These are phyloP conservation scores for Ephydatia muelleri DNA, from an alignment of 37 sponge, comb jelly and placozoan species.

Conservation along the genomic window DNA sequence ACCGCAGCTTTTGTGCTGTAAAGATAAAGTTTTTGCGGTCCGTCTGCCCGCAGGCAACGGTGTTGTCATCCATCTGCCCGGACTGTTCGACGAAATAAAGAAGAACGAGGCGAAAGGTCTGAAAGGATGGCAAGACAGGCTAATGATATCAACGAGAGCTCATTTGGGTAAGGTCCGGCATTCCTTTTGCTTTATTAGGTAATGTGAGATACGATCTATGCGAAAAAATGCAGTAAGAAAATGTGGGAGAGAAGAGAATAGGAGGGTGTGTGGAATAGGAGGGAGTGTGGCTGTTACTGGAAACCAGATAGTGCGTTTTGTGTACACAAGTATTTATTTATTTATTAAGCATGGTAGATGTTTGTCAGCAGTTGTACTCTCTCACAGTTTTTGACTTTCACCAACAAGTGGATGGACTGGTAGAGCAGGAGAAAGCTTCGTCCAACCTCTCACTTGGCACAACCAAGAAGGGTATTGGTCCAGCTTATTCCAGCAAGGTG, in stretches of 20 bases:
- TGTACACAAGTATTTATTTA: too few species aligned
- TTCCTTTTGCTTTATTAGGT: background rate
- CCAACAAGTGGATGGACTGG: conserved; percentile 81
- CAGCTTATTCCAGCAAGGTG: conserved; percentile 88
- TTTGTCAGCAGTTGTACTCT: background rate
- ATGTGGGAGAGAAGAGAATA: too few species aligned
- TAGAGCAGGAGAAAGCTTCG: conserved; percentile 85
- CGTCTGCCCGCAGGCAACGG: conserved; percentile 78
- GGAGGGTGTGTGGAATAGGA: too few species aligned
- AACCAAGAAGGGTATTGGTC: conserved; percentile 98
- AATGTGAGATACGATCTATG: too few species aligned
- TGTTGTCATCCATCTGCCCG: conserved; percentile 91
- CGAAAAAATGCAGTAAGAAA: too few species aligned
- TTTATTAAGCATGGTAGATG: too few species aligned
- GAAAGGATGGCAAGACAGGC: conserved; percentile 72
- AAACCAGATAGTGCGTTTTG: too few species aligned
- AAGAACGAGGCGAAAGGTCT: conserved; percentile 90
- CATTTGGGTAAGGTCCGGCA: conserved; percentile 65
- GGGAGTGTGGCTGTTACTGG: too few species aligned
- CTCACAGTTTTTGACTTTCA: conserved; percentile 86
- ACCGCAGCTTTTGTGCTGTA: background rate
- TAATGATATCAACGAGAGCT: conserved; percentile 87
- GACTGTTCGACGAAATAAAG: conserved; percentile 91
- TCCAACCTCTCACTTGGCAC: conserved; percentile 85
- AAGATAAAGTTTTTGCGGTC: background rate